Base-by-base conservation (phyloP, 2,888 invertebrate genomes). In the Dasysyrphus albostriatus region DNA sequence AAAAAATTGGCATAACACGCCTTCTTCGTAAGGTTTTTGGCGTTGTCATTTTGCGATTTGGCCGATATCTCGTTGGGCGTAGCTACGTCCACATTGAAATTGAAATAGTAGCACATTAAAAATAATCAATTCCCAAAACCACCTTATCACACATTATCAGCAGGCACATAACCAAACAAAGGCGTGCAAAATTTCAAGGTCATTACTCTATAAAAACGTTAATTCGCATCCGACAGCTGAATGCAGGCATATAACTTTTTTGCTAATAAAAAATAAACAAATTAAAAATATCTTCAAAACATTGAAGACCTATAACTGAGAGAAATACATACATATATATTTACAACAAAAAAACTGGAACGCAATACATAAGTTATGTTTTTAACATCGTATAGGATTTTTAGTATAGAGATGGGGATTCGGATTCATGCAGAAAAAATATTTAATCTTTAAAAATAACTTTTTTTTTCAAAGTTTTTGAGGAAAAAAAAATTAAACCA, bases 161-260 rank as follows among this genome's bases (percentile, higher is more conserved):
- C 16, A 34, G 2, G 16, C 6, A 51, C 32, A 32, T 32, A 39
- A 34, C 34, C 51, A 49, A 58, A 16, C 16, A 37, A 58, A 37
- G 10, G 14, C 39, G 24, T 70, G 37, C 44, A 44, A 10, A 10
- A 47, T 42, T 76, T 51, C n/a, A 14, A 29, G 24, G 59, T 77
- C 59, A 73, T 72, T 73, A 59, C 69, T 67, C 39, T 59, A 77
- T 73, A 19, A 61, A 73, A 83, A 61, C 69, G 61, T 42, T 67
- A 56, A 63, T 49, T 8, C 10, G 7, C 16, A 49, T 24, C 37
- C 9, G n/a, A n/a, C n/a, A n/a, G n/a, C n/a, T n/a, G 59, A 65
- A 65, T 29, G 37, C 75, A 70, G 61, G 70, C 69, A n/a, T n/a
- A 81, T 16, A 59, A 72, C 54, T 32, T 63, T 42, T 63, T 8